Conservation (phyloP, 1,140 invertebrate genomes). For the Bathynomus jamesi region DNA sequence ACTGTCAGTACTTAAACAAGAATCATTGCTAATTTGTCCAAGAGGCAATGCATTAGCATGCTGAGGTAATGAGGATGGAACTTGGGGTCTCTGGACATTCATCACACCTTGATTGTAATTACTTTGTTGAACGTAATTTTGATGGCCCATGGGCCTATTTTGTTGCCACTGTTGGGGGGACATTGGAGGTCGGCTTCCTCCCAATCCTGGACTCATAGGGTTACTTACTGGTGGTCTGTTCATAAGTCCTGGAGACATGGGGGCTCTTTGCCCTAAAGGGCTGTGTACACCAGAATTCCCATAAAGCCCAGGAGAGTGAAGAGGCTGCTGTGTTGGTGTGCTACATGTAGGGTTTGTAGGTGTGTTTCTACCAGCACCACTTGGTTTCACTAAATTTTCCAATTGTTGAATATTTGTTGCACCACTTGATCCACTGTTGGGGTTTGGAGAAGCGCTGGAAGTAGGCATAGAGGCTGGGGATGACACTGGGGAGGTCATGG, state of each 20-base stretch:
- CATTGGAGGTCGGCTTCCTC: slow-evolving; percentile 27
- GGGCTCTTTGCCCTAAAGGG: slow-evolving; percentile 24
- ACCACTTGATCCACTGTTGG: slow-evolving; percentile 10
- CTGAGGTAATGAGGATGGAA: neutral
- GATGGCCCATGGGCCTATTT: neutral
- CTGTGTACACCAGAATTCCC: slow-evolving; percentile 25
- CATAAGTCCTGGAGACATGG: slow-evolving; percentile 30
- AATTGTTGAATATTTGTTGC: slow-evolving; percentile 30
- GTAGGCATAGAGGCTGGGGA: slow-evolving; percentile 24
- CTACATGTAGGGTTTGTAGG: slow-evolving; percentile 21
- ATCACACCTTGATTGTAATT: neutral
- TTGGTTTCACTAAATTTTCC: slow-evolving; percentile 34
- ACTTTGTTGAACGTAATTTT: neutral
- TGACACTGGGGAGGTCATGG: slow-evolving; percentile 31
- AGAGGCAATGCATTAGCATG: neutral
- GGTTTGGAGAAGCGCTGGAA: slow-evolving; percentile 15
- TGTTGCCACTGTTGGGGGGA: slow-evolving; percentile 34
- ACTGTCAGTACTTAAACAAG: neutral
- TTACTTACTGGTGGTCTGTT: slow-evolving; percentile 15
- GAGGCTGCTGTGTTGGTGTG: slow-evolving; percentile 23
- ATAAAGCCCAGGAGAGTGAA: slow-evolving; percentile 28
- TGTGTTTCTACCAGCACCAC: slow-evolving; percentile 24
- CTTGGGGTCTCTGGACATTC: neutral
- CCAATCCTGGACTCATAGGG: slow-evolving; percentile 32
- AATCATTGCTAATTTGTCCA: neutral